A percentile compares a stretch with the other conserved stretches of the same genome.
Evolutionary conservation across 2,888 invertebrate genomes (phyloP).

Genomic region (Idaea aversata): DNA sequence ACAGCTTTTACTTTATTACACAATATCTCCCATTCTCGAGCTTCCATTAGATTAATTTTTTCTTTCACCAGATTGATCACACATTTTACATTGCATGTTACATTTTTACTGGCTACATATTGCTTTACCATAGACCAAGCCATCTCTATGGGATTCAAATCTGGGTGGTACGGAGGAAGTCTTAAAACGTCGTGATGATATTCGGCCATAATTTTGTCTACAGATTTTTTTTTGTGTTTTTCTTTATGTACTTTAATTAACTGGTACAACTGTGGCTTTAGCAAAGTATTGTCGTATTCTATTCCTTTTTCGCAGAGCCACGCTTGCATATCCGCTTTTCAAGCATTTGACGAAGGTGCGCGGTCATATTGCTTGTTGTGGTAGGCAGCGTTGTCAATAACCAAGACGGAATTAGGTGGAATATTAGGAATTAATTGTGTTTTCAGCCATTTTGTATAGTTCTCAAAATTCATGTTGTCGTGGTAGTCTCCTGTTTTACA

Average conservation of each 20-base stretch:
- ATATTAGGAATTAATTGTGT: conserved; percentile 35
- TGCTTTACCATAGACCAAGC: too few relatives aligned
- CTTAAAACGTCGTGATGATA: conserved; percentile 18
- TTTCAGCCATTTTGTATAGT: too few relatives aligned
- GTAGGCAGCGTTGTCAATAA: conserved; percentile 34
- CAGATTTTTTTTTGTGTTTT: conserved; percentile 12
- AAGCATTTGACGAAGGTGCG: conserved; percentile 26
- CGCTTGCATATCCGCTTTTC: conserved; percentile 29
- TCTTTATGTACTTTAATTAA: conserved; percentile 12
- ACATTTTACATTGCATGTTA: too few relatives aligned
- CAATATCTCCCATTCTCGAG: too few relatives aligned
- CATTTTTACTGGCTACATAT: too few relatives aligned
- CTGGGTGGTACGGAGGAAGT: too few relatives aligned
- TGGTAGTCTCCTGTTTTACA: too few relatives aligned
- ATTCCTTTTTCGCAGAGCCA: conserved; percentile 31
- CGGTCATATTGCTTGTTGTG: conserved; percentile 29
- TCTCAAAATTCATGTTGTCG: too few relatives aligned
- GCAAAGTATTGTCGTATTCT: conserved; percentile 14
- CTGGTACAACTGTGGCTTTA: conserved; percentile 15
- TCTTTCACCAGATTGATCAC: too few relatives aligned
- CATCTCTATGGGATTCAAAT: too few relatives aligned
- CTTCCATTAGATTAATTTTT: too few relatives aligned
- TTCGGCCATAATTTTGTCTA: conserved; percentile 16
- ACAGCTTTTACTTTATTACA: too few relatives aligned
- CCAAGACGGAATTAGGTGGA: conserved; percentile 29